Base-by-base conservation (phyloP, 2,113 vertebrate species). In the Lagopus leucura region DNA sequence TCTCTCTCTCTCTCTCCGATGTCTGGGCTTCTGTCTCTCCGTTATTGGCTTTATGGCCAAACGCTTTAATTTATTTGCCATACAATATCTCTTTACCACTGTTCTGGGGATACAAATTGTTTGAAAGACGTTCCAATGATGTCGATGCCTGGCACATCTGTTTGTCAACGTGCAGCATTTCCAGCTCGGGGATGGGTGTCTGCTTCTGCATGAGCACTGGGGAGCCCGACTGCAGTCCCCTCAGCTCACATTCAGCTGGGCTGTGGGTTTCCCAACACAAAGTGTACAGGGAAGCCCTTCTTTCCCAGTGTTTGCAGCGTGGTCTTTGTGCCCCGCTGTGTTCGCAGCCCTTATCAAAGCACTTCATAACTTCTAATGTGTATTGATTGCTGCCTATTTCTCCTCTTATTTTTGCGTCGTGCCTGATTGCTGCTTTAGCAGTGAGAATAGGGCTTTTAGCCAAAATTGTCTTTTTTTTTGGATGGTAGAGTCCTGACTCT, bases 401-500 rank as follows among this genome's bases (percentile, higher is more conserved):
- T 78, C 58, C 93, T 89, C 88, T 96, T 95, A 86, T 93, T 92
- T 95, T 93, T 92, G 92, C 34, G 36, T 94, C 95, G 84, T 72
- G 86, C 94, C 83, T 96, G 95, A 96, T 96, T 96, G 88, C 94
- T 89, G 94, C 95, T 95, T 87, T 94, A 93, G 92, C 89, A 95
- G 72, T 90, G 93, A 96, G 95, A 96, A 96, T 93, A 78, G 86
- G 84, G 94, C 96, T 94, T 94, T 96, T 94, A 96, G 94, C 94
- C 95, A 96, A 92, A 96, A 93, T 96, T 86, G 86, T 95, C 92
- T 87, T 94, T 92, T 38, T 38, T 38, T 95, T 95, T 85, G 92
- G 92, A 92, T 93, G 54, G 92, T 30, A 67, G 92, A 95, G 92
- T 48, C 94, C 90, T 90, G 95, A 95, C 96, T 94, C 81, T 96